Conservation (phyloP, 2,888 invertebrate genomes). For the Tuta absoluta region DNA sequence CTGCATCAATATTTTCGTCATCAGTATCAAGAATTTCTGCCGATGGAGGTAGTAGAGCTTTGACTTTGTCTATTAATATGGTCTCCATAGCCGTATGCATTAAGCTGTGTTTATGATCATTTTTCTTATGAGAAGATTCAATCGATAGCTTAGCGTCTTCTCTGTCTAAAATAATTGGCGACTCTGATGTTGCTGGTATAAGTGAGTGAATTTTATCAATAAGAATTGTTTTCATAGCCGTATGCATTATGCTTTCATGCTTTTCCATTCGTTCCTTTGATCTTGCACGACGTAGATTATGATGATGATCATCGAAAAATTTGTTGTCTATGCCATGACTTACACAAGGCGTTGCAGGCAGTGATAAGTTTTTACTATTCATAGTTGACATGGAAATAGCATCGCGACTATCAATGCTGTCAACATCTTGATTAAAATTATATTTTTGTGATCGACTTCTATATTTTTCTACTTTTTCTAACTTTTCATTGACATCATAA, state of each 20-base stretch:
- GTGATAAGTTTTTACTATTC: not conserved
- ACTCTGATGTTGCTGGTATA: conserved; percentile 63
- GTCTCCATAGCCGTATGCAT: conserved; percentile 80
- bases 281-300: not conserved
- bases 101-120: conserved; percentile 43
- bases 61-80: conserved; percentile 79
- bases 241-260: conserved; percentile 62
- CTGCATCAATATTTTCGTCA: not conserved
- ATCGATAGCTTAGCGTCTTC: not conserved
- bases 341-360: conserved; percentile 1
- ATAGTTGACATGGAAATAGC: not conserved
- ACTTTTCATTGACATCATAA: conserved; percentile 64
- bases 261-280: conserved; percentile 7
- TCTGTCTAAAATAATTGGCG: not conserved
- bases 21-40: conserved; percentile 36
- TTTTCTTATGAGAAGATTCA: conserved; percentile 3
- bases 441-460: conserved; percentile 34
- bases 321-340: conserved; percentile 7
- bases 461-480: conserved; percentile 61
- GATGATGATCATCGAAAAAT: conserved; percentile 2
- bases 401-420: not conserved
- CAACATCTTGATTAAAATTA: not conserved
- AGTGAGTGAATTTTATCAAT: conserved; percentile 77
- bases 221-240: conserved; percentile 80
- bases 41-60: conserved; percentile 64